A percentile compares a stretch with the other conserved stretches of the same genome.
Conservation (phyloP, 2,888 invertebrate species). For the Pharmacophagus antenor region DNA sequence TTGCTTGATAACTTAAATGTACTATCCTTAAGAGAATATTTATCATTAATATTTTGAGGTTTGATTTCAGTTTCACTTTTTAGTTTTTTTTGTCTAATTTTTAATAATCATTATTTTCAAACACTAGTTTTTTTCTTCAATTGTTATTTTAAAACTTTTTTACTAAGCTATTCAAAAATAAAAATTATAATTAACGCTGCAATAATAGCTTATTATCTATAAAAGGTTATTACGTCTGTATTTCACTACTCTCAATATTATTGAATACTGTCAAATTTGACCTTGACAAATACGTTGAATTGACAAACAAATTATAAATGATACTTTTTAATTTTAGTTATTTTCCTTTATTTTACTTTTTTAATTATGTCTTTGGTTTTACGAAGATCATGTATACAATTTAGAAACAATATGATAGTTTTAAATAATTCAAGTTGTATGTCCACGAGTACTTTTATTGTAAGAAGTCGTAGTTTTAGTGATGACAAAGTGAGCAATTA, state of each 20-base stretch:
- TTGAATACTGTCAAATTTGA: background rate
- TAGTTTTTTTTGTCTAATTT: too few species aligned
- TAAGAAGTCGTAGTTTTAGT: conserved; percentile 44
- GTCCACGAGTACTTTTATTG: conserved; percentile 19
- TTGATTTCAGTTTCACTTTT: too few species aligned
- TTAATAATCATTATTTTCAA: too few species aligned
- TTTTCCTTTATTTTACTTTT: conserved; percentile 8
- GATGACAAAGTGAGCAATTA: conserved; percentile 57
- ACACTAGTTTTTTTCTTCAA: too few species aligned
- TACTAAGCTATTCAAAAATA: too few species aligned
- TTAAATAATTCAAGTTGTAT: conserved; percentile 24
- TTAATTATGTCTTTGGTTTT: conserved; percentile 56
- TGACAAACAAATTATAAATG: background rate
- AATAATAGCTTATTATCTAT: too few species aligned
- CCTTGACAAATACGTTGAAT: background rate
- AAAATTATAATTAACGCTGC: too few species aligned
- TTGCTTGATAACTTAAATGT: too few species aligned
- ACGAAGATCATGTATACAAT: conserved; percentile 58
- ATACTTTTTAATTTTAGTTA: background rate
- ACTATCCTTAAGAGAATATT: too few species aligned
- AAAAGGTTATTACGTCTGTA: too few species aligned
- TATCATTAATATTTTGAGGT: too few species aligned
- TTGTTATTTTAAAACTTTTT: too few species aligned
- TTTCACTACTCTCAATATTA: background rate
- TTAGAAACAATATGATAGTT: conserved; percentile 47